phyloP scores from a whole-genome alignment of 2,888 invertebrate species.

The Synanthedon vespiformis region DNA sequence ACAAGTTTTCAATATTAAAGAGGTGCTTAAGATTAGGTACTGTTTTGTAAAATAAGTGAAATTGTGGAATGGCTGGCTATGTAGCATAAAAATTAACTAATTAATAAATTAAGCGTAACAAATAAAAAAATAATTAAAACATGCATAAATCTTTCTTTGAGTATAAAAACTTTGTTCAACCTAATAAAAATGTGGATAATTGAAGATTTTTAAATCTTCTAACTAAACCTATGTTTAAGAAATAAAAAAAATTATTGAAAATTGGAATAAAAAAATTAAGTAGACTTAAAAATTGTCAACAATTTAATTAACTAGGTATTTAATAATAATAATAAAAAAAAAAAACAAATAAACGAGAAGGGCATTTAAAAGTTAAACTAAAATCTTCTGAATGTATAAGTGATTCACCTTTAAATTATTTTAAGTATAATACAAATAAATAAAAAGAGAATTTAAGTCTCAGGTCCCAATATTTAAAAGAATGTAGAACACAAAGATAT shows the following conservation, averaged over 20 bases:
- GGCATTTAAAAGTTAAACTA: too few relatives aligned
- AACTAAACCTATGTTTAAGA: not conserved
- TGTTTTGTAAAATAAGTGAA: too few relatives aligned
- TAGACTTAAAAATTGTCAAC: too few relatives aligned
- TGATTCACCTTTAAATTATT: not conserved
- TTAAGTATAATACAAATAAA: not conserved
- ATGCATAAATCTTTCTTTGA: conserved; percentile 3
- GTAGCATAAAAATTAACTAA: not conserved
- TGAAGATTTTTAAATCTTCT: conserved; percentile 1
- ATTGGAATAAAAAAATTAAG: not conserved
- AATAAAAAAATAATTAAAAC: conserved; percentile 6
- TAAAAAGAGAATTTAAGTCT: conserved; percentile 1
- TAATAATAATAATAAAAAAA: too few relatives aligned
- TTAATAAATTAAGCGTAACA: not conserved
- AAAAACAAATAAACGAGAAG: too few relatives aligned
- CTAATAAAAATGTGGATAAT: not conserved
- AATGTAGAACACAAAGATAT: conserved; percentile 1
- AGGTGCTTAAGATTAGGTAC: too few relatives aligned
- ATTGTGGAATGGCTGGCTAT: too few relatives aligned
- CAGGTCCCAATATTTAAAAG: conserved; percentile 5
- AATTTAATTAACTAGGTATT: too few relatives aligned
- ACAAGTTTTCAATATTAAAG: too few relatives aligned
- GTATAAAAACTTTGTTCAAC: not conserved
- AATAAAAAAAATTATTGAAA: not conserved
- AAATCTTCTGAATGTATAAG: too few relatives aligned